Conservation (phyloP, 2,888 invertebrate species). For the Platycnemis pennipes region DNA sequence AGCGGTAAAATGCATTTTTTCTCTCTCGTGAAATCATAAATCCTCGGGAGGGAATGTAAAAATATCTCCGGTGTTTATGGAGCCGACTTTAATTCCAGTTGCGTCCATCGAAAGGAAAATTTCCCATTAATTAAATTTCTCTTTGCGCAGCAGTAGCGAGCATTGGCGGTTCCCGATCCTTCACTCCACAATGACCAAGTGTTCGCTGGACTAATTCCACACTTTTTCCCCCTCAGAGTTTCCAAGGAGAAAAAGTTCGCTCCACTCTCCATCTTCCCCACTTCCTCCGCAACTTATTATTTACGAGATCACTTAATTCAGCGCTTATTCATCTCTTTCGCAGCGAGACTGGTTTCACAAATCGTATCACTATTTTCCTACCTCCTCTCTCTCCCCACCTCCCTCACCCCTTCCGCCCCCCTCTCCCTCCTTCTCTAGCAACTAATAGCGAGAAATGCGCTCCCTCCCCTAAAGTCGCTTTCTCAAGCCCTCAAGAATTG, state of each 20-base stretch:
- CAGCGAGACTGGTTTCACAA: conserved; percentile 52
- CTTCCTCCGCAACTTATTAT: conserved; percentile 44
- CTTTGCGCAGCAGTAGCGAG: conserved; percentile 32
- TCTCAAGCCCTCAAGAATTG: background rate
- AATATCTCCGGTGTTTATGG: conserved; percentile 4
- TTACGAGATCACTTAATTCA: conserved; percentile 60
- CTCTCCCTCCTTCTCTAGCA: conserved; percentile 9
- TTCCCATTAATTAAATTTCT: conserved; percentile 46
- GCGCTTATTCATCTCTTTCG: conserved; percentile 55
- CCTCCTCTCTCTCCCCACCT: background rate
- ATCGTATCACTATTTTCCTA: conserved; percentile 40
- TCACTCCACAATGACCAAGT: conserved; percentile 33
- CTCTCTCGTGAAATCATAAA: background rate
- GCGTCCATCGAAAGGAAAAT: conserved; percentile 23
- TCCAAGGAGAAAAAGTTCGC: background rate
- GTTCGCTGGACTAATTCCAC: conserved; percentile 61
- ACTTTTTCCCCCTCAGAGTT: conserved; percentile 5
- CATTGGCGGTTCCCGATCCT: conserved; percentile 33
- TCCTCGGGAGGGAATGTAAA: background rate
- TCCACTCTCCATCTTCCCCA: conserved; percentile 38
- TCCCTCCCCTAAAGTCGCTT: background rate
- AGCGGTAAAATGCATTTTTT: background rate
- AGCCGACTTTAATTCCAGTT: conserved; percentile 40
- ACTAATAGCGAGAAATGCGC: background rate
- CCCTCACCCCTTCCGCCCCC: background rate